A percentile compares a stretch with the other conserved stretches of the same genome.
These are phyloP conservation scores for Hemichromis elongatus DNA, from an alignment of 2,113 vertebrate species.

Conservation along the genomic window DNA sequence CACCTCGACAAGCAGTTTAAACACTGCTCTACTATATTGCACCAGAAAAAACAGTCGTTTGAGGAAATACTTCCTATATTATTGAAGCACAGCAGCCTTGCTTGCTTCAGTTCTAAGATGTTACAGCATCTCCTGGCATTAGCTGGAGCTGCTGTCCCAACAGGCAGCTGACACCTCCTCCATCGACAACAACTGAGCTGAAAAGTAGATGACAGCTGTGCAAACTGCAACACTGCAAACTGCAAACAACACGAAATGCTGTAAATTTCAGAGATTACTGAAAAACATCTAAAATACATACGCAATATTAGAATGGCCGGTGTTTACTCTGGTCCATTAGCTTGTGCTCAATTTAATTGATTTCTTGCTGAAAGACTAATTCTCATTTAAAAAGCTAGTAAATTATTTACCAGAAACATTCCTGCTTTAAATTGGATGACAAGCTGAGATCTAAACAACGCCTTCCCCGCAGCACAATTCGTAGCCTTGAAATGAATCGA, in stretches of 20 bases:
- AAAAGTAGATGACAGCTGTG: neutral
- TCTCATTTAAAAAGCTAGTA: accelerated
- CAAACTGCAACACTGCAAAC: no score
- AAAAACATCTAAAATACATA: neutral
- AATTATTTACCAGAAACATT: neutral
- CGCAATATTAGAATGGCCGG: neutral
- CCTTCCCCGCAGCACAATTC: neutral
- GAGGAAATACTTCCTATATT: neutral
- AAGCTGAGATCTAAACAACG: neutral
- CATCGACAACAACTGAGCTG: no score
- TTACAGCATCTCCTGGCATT: neutral
- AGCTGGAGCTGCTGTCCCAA: neutral
- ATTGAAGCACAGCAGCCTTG: neutral
- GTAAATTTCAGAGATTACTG: accelerated
- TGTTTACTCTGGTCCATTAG: neutral
- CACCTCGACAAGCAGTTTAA: neutral
- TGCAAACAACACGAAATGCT: accelerated
- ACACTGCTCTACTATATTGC: neutral
- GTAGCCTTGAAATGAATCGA: neutral
- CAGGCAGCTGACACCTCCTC: neutral
- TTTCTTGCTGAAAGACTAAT: neutral
- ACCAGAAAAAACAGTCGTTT: neutral
- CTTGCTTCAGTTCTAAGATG: neutral
- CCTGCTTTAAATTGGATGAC: neutral
- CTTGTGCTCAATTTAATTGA: neutral